Conservation (phyloP, 2,113 vertebrate species). For the Ctenodactylus gundi region DNA sequence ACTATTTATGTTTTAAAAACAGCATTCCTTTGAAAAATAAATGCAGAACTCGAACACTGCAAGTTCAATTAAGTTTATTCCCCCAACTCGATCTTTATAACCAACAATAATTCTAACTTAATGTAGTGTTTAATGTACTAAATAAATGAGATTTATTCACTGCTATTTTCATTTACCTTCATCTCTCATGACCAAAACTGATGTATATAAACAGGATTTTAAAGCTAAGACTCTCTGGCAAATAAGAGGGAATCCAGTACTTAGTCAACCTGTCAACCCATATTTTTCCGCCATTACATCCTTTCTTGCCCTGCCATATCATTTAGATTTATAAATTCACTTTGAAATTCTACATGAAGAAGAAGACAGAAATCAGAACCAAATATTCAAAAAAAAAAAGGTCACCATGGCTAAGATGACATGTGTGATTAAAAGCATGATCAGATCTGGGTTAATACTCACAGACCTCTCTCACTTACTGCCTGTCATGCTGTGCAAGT, state of each 20-base stretch:
- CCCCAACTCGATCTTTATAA: background rate
- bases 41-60: background rate
- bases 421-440: background rate
- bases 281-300: background rate
- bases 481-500: background rate
- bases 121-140: background rate
- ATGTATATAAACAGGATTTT: background rate
- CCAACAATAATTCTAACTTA: background rate
- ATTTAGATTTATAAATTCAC: background rate
- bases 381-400: conserved; percentile 40
- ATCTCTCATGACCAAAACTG: background rate
- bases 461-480: background rate
- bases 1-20: conserved; percentile 32
- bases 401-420: background rate
- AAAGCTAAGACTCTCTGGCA: background rate
- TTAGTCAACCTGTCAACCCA: background rate
- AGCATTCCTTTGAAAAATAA: conserved; percentile 21
- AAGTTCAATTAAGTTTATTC: background rate
- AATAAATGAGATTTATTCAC: background rate
- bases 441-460: background rate
- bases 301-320: background rate
- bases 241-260: background rate
- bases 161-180: background rate
- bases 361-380: background rate
- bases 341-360: background rate